These are phyloP conservation scores for Trichomycterus rosablanca DNA, from an alignment of 2,113 vertebrate genomes.

Conservation along the genomic window DNA sequence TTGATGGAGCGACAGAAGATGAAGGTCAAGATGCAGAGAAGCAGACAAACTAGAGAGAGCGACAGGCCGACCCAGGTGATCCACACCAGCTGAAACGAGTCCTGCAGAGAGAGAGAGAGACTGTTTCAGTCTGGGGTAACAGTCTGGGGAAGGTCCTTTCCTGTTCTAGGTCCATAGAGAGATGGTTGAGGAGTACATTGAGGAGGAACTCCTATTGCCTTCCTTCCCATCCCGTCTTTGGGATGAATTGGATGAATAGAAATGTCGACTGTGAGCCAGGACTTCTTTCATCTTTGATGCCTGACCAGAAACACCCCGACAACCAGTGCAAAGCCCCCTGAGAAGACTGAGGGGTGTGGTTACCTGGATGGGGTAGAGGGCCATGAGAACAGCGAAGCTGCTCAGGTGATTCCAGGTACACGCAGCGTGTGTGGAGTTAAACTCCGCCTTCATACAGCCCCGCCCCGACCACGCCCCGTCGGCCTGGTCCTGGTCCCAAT, in stretches of 20 bases:
- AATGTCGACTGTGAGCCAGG: too few species aligned
- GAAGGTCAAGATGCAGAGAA: slow-evolving; percentile 77
- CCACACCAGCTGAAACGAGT: slow-evolving; percentile 59
- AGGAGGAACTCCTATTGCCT: too few species aligned
- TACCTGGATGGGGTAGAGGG: slow-evolving; percentile 74
- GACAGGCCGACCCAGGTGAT: slow-evolving; percentile 73
- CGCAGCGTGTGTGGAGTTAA: slow-evolving; percentile 52
- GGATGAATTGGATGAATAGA: too few species aligned
- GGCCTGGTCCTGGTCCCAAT: slow-evolving; percentile 55
- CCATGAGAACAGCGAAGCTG: slow-evolving; percentile 85
- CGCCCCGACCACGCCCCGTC: slow-evolving; percentile 64
- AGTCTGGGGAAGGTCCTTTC: too few species aligned
- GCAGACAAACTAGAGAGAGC: slow-evolving; percentile 74
- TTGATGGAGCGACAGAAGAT: slow-evolving; percentile 75
- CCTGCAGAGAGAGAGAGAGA: slow-evolving; percentile 50
- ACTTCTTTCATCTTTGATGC: too few species aligned
- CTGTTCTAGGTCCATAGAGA: too few species aligned
- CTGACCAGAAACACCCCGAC: too few species aligned
- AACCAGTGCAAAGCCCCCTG: background rate
- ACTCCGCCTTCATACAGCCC: slow-evolving; percentile 58
- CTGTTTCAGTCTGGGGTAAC: background rate
- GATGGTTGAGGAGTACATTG: too few species aligned
- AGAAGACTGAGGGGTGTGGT: background rate
- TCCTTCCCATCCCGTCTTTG: too few species aligned
- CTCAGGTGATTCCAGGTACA: slow-evolving; percentile 78